Evolutionary conservation across 2,113 vertebrate species (phyloP).

Genomic region (Procavia capensis): DNA sequence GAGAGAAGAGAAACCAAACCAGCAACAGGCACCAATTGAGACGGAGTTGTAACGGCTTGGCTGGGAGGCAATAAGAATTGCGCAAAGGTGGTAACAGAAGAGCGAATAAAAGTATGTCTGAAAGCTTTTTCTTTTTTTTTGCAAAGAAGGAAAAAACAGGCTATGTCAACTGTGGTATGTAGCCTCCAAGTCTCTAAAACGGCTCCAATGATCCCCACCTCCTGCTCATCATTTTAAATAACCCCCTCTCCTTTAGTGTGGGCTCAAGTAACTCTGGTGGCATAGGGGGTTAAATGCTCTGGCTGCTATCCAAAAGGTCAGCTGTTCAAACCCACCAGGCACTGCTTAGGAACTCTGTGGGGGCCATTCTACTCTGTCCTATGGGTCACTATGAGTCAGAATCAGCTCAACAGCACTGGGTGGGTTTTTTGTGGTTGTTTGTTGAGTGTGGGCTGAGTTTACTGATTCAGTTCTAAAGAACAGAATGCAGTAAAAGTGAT

Average conservation of each 20-base stretch:
- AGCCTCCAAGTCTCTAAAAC: background rate
- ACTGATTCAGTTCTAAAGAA: background rate
- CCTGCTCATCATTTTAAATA: background rate
- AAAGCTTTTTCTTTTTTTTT: background rate
- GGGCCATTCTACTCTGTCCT: too few relatives aligned
- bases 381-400: too few relatives aligned
- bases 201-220: background rate
- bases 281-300: too few relatives aligned
- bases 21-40: background rate
- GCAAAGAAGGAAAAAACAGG: background rate
- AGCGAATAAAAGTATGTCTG: background rate
- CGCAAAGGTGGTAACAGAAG: background rate
- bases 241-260: too few relatives aligned
- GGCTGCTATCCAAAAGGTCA: too few relatives aligned
- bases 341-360: too few relatives aligned
- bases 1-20: background rate
- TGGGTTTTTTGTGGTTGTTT: too few relatives aligned
- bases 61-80: background rate
- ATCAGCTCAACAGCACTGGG: too few relatives aligned
- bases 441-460: background rate
- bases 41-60: background rate
- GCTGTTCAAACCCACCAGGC: too few relatives aligned
- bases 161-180: background rate
- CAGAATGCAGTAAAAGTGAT: background rate
- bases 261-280: too few relatives aligned